These are phyloP conservation scores for Zaprionus lineosus DNA, from an alignment of 2,888 invertebrate species.

Conservation along the genomic window DNA sequence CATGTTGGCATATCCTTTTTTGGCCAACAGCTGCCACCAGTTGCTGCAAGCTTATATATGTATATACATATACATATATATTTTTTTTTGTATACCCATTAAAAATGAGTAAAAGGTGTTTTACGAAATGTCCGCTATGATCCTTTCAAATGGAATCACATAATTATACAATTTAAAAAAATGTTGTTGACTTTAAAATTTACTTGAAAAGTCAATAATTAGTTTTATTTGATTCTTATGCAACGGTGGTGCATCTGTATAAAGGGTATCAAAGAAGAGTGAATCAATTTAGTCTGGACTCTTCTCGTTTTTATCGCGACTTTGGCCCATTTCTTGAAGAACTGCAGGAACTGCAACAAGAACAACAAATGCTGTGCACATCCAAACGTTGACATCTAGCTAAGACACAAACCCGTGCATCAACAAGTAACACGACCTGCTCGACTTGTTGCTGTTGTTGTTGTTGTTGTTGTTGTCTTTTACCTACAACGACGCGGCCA, in stretches of 20 bases:
- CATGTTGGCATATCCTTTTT: slow-evolving; percentile 65
- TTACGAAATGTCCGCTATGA: no score
- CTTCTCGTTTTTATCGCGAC: slow-evolving; percentile 12
- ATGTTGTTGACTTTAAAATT: no score
- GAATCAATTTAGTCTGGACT: background rate
- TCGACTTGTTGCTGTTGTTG: slow-evolving; percentile 14
- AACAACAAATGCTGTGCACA: slow-evolving; percentile 40
- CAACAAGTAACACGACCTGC: slow-evolving; percentile 35
- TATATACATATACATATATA: no score
- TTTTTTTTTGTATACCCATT: background rate
- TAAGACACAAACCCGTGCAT: slow-evolving; percentile 42
- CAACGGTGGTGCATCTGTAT: background rate
- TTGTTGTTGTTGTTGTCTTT: slow-evolving; percentile 38
- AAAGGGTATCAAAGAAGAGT: background rate
- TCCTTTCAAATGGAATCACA: no score
- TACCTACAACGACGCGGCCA: slow-evolving; percentile 51
- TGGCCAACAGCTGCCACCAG: slow-evolving; percentile 30
- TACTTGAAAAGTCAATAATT: no score
- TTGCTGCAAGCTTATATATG: slow-evolving; percentile 36
- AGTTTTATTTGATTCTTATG: no score
- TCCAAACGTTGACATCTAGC: slow-evolving; percentile 26
- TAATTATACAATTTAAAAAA: no score
- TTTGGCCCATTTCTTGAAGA: slow-evolving; percentile 41
- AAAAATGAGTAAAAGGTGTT: no score
- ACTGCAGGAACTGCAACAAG: slow-evolving; percentile 11